Base-by-base conservation (phyloP, 2,888 invertebrate species). In the Drosophila stalkeri region DNA sequence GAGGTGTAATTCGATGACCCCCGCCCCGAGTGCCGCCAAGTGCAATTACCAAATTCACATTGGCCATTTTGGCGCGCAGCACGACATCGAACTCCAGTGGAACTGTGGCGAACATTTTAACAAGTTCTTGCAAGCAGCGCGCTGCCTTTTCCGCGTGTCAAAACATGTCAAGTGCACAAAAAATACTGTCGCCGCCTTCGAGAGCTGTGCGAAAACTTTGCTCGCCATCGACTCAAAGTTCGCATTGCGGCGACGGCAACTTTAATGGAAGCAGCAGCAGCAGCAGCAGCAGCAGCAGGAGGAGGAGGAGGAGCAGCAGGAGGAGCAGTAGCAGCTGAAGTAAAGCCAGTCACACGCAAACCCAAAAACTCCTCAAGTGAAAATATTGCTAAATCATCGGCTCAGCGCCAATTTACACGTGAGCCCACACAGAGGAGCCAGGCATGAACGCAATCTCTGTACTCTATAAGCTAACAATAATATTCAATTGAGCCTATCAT, bases 121-220 rank as follows among this genome's bases (percentile, higher is more conserved):
- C 44, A 12, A 54, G 20, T 39, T 46, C 52, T 46, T 37, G 27
- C 35, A 49, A 75, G 82, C 85, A 73, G 69, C 68, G 60, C 54
- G 73, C 75, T 63, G 63, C 39, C 61, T 66, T 56, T 73, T 55
- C 55, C 67, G 86, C 79, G 89, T 85, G 89, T 85, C 85, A 85
- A 86, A 85, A 89, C 85, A 85, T 85, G 85, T 89, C 85, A 85
- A 85, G 85, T 89, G 89, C 89, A 83, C 75, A 75, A 72, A 83
- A 85, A 86, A 89, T 81, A 85, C 89, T 89, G 86, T 89, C 85
- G 85, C 72, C 89, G 64, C 78, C 72, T 55, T 79, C 73, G 68
- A 79, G 67, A 77, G 79, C 81, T 80, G 69, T 83, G 81, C 81
- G 64, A 70, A 75, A 88, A 85, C 84, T 88, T 83, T 72, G 60